phyloP scores from a whole-genome alignment of 2,113 vertebrate species.

The Pachypanchax playfairii region DNA sequence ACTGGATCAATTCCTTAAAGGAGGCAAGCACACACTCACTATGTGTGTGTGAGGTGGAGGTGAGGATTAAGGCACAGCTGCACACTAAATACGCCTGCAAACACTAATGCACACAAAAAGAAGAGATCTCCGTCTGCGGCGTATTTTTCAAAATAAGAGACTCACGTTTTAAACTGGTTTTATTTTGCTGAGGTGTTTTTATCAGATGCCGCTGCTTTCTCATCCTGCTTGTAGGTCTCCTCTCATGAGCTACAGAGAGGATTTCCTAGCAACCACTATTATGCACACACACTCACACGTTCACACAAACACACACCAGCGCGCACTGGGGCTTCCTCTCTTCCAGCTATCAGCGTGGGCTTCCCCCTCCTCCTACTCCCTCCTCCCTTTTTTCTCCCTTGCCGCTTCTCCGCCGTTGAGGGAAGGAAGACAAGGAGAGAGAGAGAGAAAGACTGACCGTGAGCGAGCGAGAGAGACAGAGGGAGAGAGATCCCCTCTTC shows the following conservation, averaged over 20 bases:
- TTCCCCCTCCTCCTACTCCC: conserved; percentile 64
- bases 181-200: conserved; percentile 17
- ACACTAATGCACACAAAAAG: conserved; percentile 7
- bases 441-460: conserved; percentile 45
- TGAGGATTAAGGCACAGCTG: background rate
- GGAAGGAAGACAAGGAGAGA: conserved; percentile 35
- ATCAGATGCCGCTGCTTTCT: conserved; percentile 47
- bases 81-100: background rate
- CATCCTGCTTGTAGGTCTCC: conserved; percentile 66
- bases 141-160: too few relatives aligned
- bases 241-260: conserved; percentile 66
- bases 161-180: conserved; percentile 40
- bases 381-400: conserved; percentile 52
- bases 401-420: conserved; percentile 45
- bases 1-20: too few relatives aligned
- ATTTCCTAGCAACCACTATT: conserved; percentile 79
- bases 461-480: conserved; percentile 39
- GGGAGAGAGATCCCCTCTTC: conserved; percentile 65
- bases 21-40: too few relatives aligned
- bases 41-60: too few relatives aligned
- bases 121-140: too few relatives aligned
- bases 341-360: conserved; percentile 75
- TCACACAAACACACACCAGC: conserved; percentile 35
- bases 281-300: conserved; percentile 35
- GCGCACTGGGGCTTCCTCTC: conserved; percentile 70